Evolutionary conservation across 2,888 invertebrate species (phyloP), one percentile per base, ranked within the genome.

Genomic region (Tachina lurida): DNA sequence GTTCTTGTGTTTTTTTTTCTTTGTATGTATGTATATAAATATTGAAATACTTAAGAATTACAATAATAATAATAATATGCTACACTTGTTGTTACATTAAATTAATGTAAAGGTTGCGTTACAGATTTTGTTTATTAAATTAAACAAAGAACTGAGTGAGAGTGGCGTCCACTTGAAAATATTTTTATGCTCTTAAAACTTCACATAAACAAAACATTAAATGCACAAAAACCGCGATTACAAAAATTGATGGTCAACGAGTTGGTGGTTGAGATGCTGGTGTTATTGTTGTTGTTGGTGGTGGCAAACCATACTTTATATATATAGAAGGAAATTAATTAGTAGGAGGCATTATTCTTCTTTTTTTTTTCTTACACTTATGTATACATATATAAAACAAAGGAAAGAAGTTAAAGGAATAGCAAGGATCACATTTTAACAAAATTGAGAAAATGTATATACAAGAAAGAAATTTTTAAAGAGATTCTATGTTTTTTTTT

Each of bases 1-100:
- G 62, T 22, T 41, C 45, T n/a, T n/a, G 52, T 68, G 3, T 62
- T 52, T 54, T 10, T 39, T 17, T 80, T 49, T 49, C 22, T 60
- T 56, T 62, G 31, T 31, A 31, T 22, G 43, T 60, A n/a, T 75
- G 13, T 22, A 17, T 67, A 74, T 70, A 84, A 56, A 84, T 75
- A 80, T 80, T 75, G 70, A 75, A 84, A 78, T 84, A 78, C 83
- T 84, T 84, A 84, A 78, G 74, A 79, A 75, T 74, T 84, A 84
- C 62, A 79, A 19, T 84, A 74, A 81, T 82, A 82, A 81, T 76
- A 73, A 76, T 76, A 78, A 83, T 86, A 86, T 86, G 71, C 83
- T 83, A 86, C 83, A 83, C 73, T 75, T 67, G 47, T 22, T 43
- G 75, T 76, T 84, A 71, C 75, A 65, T 70, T 75, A 22, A 13